phyloP scores from a whole-genome alignment of 2,888 invertebrate genomes.

The Drosophila conformis region DNA sequence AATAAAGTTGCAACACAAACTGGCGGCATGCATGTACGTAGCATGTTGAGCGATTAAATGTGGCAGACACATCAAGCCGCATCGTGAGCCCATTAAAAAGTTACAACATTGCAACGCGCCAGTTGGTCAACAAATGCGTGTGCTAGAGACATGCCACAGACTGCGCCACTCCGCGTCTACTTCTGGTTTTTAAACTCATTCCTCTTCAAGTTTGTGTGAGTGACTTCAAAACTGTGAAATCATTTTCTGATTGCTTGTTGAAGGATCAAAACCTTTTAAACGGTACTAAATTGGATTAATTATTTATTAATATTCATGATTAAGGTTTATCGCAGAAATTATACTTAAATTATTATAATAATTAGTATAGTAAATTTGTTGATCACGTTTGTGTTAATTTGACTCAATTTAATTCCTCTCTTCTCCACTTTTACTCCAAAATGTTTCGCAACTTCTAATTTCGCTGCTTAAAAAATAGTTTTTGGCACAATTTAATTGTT shows the following conservation, averaged over 20 bases:
- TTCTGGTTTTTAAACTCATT: conserved; percentile 15
- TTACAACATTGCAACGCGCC: conserved; percentile 46
- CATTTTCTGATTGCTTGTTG: not conserved
- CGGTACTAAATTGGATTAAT: not conserved
- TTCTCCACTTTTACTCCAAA: not conserved
- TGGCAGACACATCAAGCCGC: conserved; percentile 2
- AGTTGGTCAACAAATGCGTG: conserved; percentile 56
- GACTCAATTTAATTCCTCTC: not conserved
- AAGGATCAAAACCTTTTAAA: not conserved
- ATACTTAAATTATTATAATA: not conserved
- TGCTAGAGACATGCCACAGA: conserved; percentile 53
- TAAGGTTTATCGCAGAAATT: not conserved
- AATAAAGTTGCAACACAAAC: conserved; percentile 49
- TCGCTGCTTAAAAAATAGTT: not conserved
- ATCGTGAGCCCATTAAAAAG: conserved; percentile 52
- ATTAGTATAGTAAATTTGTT: not conserved
- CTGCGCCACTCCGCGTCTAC: conserved; percentile 8
- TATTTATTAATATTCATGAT: not conserved
- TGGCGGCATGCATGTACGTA: conserved; percentile 10
- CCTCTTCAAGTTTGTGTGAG: conserved; percentile 5
- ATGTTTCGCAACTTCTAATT: not conserved
- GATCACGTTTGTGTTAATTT: not conserved
- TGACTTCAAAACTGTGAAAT: not conserved
- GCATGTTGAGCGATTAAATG: conserved; percentile 9
- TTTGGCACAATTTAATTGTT: conserved; percentile 4